Percentiles rank a stretch among this genome's conserved stretches.
Conservation (phyloP, 2,888 invertebrate species). For the Pycnomerus fuliginosus region DNA sequence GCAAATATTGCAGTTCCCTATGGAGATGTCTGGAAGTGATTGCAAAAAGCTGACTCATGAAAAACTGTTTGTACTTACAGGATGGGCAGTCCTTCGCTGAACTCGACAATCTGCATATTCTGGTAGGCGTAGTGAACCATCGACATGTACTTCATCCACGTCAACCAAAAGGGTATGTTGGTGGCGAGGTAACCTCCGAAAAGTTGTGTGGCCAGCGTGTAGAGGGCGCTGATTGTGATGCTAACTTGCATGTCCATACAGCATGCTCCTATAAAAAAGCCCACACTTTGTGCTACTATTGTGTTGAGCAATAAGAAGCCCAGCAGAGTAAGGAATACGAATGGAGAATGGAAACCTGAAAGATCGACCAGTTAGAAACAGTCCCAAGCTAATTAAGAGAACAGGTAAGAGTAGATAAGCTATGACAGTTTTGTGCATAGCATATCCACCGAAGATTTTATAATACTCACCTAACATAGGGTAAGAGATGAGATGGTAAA, state of each 20-base stretch:
- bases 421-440: not conserved
- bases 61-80: constrained; percentile 62
- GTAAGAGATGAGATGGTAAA: constrained; percentile 75
- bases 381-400: not conserved
- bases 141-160: constrained; percentile 73
- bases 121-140: constrained; percentile 80
- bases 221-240: constrained; percentile 74
- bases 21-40: too few relatives aligned
- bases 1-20: too few relatives aligned
- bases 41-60: too few relatives aligned
- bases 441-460: not conserved
- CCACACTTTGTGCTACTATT: constrained; percentile 75
- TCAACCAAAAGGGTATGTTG: constrained; percentile 70
- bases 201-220: constrained; percentile 74
- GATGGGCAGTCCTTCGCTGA: constrained; percentile 67
- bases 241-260: constrained; percentile 77
- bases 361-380: constrained; percentile 1
- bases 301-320: constrained; percentile 70
- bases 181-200: constrained; percentile 75
- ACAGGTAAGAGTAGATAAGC: not conserved
- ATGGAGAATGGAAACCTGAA: constrained; percentile 58
- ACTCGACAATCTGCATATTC: constrained; percentile 79
- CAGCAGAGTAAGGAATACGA: constrained; percentile 68
- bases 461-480: constrained; percentile 64
- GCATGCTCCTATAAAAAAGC: constrained; percentile 76